These are phyloP conservation scores for Trissolcus brochymenae DNA, from an alignment of 2,888 invertebrate genomes.

Conservation along the genomic window DNA sequence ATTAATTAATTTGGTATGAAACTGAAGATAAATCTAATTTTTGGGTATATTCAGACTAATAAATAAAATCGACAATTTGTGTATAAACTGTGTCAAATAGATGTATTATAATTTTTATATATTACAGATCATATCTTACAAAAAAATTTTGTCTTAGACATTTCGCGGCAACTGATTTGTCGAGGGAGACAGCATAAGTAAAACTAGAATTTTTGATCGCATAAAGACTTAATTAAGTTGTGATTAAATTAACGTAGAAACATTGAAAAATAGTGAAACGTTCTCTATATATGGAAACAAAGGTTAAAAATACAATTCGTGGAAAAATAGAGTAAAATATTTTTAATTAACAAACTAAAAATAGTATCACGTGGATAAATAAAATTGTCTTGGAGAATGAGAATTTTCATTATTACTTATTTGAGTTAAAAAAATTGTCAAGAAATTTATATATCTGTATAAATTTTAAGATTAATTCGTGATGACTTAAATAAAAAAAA, in stretches of 20 bases:
- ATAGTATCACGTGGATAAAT: no score
- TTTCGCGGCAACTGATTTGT: slow-evolving; percentile 65
- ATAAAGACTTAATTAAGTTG: neutral
- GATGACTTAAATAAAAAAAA: neutral
- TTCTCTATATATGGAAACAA: neutral
- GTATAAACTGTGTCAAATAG: slow-evolving; percentile 60
- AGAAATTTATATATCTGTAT: no score
- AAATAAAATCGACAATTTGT: no score
- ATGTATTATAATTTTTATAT: slow-evolving; percentile 69
- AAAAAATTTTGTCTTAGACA: slow-evolving; percentile 66
- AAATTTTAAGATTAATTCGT: no score
- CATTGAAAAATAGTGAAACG: neutral
- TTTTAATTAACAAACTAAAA: neutral
- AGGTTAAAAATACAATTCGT: slow-evolving; percentile 6
- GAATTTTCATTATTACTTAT: no score
- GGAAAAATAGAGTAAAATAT: slow-evolving; percentile 21
- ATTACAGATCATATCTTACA: slow-evolving; percentile 73
- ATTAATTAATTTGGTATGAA: no score
- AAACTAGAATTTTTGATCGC: neutral
- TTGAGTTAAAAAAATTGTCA: no score
- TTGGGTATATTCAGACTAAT: no score
- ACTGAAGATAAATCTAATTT: no score
- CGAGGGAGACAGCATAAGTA: slow-evolving; percentile 57
- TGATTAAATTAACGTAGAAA: neutral
- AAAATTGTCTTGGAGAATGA: no score